A percentile compares a stretch with the other conserved stretches of the same genome.
Evolutionary conservation across 1,140 invertebrate species (phyloP).

Genomic region (Polypedilum vanderplanki): DNA sequence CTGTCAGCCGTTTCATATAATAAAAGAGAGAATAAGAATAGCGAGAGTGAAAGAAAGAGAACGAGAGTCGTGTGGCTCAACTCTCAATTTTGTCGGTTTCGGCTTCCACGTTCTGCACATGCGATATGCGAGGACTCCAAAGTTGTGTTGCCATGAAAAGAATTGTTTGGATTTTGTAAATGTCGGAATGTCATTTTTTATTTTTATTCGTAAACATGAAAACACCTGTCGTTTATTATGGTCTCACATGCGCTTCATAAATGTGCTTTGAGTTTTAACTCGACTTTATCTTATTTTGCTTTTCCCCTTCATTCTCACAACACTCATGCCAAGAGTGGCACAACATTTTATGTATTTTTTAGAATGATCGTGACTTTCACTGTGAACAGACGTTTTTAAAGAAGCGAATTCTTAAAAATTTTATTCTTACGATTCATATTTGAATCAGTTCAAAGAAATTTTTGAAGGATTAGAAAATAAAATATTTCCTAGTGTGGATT

Average conservation of each 20-base stretch:
- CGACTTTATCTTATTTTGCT: neutral
- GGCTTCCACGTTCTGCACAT: slow-evolving; percentile 1
- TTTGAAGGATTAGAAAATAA: no score
- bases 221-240: neutral
- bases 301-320: neutral
- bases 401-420: neutral
- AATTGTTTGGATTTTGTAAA: neutral
- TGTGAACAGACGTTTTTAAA: neutral
- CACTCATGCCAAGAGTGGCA: neutral
- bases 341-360: no score
- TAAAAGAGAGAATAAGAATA: neutral
- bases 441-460: no score
- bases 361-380: neutral
- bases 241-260: neutral
- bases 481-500: neutral
- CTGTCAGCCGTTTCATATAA: neutral
- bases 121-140: neutral
- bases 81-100: neutral
- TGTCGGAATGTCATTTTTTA: neutral
- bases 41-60: neutral
- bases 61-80: slow-evolving; percentile 22
- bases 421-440: no score
- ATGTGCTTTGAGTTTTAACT: neutral
- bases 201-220: neutral
- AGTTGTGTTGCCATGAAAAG: neutral